A percentile compares a stretch with the other conserved stretches of the same genome.
Conservation (phyloP, 2,113 vertebrate genomes). For the Rhagologus leucostigma region DNA sequence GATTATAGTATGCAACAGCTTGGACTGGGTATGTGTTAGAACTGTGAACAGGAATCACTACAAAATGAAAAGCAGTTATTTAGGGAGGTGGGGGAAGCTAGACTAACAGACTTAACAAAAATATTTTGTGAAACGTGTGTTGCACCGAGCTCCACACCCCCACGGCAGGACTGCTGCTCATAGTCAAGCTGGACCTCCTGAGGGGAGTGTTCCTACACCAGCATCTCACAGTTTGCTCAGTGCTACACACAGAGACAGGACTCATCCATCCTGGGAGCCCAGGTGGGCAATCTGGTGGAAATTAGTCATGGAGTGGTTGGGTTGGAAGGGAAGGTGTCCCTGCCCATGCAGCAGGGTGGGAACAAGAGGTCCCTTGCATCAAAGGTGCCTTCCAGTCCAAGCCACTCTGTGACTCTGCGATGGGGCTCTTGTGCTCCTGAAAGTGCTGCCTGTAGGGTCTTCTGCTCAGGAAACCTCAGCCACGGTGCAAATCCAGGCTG, state of each 20-base stretch:
- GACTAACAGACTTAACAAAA: neutral
- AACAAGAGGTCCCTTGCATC: neutral
- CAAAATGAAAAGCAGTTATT: neutral
- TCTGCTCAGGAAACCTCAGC: neutral
- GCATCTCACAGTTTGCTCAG: accelerated
- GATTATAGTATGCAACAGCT: slow-evolving; percentile 8
- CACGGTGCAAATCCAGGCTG: neutral
- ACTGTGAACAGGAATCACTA: neutral
- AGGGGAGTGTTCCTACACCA: neutral
- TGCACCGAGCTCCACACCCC: accelerated
- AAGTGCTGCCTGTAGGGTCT: neutral
- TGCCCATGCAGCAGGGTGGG: neutral
- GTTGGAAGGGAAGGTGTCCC: no score
- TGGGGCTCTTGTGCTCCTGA: neutral
- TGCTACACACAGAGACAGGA: accelerated
- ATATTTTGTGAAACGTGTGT: neutral
- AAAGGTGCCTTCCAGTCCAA: neutral
- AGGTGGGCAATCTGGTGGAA: neutral
- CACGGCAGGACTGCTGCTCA: accelerated
- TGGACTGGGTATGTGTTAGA: neutral
- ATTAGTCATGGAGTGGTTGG: neutral
- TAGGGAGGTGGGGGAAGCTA: neutral
- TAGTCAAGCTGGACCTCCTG: neutral
- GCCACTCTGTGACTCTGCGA: neutral
- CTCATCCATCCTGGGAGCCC: neutral